These are phyloP conservation scores for Manis javanica DNA, from an alignment of 2,797 vertebrate species.

Conservation along the genomic window DNA sequence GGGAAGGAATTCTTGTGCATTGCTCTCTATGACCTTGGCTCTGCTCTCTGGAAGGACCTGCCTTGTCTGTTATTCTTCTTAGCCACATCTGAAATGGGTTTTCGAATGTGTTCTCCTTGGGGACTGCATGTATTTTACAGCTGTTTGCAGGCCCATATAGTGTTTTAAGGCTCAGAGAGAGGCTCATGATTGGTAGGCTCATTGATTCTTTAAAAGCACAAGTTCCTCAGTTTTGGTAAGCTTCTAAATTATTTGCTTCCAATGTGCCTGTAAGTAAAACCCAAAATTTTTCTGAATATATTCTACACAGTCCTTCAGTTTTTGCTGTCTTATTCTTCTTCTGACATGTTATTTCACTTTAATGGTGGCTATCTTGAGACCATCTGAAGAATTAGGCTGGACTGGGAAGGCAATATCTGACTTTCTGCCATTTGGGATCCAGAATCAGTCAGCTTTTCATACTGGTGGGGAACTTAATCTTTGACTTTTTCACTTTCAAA, in stretches of 20 bases:
- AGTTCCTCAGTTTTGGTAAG: background rate
- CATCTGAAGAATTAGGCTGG: background rate
- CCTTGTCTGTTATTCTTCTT: background rate
- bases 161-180: background rate
- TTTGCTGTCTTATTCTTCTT: background rate
- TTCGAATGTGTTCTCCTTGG: background rate
- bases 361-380: background rate
- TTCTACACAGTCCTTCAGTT: background rate
- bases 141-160: background rate
- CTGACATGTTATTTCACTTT: slow-evolving; percentile 10
- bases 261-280: background rate
- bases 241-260: background rate
- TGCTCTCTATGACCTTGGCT: background rate
- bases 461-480: background rate
- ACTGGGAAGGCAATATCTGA: background rate
- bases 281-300: background rate
- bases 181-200: slow-evolving; percentile 2
- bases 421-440: background rate
- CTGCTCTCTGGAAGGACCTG: background rate
- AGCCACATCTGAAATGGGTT: background rate
- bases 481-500: background rate
- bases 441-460: background rate
- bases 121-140: background rate
- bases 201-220: background rate
- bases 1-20: background rate